These are phyloP conservation scores for Eugnorisma glareosa DNA, from an alignment of 2,888 invertebrate species.

Conservation along the genomic window DNA sequence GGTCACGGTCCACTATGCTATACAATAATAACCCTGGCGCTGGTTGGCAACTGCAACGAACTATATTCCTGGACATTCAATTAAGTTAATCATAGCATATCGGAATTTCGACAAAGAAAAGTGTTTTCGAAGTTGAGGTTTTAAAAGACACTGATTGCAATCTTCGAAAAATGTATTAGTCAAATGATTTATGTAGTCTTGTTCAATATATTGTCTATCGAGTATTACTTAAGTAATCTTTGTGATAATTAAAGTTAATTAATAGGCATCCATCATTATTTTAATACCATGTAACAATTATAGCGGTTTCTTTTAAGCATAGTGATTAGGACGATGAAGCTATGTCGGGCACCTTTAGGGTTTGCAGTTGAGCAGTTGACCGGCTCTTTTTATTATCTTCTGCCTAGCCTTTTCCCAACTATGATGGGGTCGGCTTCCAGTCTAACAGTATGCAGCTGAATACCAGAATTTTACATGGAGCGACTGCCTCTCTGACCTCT, in stretches of 20 bases:
- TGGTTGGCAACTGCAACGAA: slow-evolving; percentile 36
- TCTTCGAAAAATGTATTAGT: neutral
- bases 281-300: neutral
- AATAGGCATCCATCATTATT: neutral
- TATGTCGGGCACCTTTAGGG: neutral
- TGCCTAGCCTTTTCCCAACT: too few relatives aligned
- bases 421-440: too few relatives aligned
- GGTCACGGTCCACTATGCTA: slow-evolving; percentile 46
- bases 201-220: neutral
- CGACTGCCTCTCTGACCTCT: too few relatives aligned
- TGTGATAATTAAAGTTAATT: slow-evolving; percentile 2
- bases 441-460: too few relatives aligned
- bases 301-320: neutral
- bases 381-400: neutral
- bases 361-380: neutral
- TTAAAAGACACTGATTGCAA: neutral
- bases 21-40: slow-evolving; percentile 51
- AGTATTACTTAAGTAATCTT: neutral
- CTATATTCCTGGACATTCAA: neutral
- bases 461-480: too few relatives aligned
- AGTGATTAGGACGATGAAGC: too few relatives aligned
- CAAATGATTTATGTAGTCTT: neutral
- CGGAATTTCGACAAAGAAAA: neutral
- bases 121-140: neutral
- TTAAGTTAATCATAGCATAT: neutral